These are phyloP conservation scores for Neoaliturus tenellus DNA, from an alignment of 2,888 invertebrate genomes.

Conservation along the genomic window DNA sequence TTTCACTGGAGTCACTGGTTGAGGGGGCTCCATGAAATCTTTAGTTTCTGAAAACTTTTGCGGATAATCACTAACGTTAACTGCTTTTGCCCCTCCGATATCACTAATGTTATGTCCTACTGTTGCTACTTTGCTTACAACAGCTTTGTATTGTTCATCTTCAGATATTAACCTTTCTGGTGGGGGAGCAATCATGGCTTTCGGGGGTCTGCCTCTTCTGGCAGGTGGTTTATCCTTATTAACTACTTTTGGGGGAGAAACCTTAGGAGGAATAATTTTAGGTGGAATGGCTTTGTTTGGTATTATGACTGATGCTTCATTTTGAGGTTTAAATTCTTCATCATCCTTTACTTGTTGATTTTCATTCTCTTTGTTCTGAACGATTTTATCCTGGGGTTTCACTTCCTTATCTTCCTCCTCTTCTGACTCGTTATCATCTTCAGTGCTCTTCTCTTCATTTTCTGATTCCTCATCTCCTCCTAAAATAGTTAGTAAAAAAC, in stretches of 20 bases:
- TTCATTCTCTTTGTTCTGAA: constrained; percentile 14
- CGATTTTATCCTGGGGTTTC: constrained; percentile 11
- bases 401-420: constrained; percentile 68
- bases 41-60: constrained; percentile 8
- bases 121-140: constrained; percentile 39
- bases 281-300: not conserved
- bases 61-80: not conserved
- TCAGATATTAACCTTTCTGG: constrained; percentile 36
- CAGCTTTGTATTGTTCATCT: constrained; percentile 44
- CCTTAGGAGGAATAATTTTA: not conserved
- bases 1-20: constrained; percentile 3
- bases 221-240: constrained; percentile 29
- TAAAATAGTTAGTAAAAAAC: too few species aligned
- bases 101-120: not conserved
- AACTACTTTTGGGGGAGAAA: constrained; percentile 1
- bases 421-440: constrained; percentile 70
- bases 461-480: constrained; percentile 68
- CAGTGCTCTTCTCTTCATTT: constrained; percentile 62
- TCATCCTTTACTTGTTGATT: not conserved
- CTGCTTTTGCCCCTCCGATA: not conserved
- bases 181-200: constrained; percentile 43
- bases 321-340: not conserved
- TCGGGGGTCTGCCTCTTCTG: constrained; percentile 13
- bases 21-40: constrained; percentile 7
- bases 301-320: not conserved